Percentiles rank a stretch among this genome's conserved stretches.
Conservation (phyloP, 2,797 vertebrate species). For the Acanthurus leucopareius region DNA sequence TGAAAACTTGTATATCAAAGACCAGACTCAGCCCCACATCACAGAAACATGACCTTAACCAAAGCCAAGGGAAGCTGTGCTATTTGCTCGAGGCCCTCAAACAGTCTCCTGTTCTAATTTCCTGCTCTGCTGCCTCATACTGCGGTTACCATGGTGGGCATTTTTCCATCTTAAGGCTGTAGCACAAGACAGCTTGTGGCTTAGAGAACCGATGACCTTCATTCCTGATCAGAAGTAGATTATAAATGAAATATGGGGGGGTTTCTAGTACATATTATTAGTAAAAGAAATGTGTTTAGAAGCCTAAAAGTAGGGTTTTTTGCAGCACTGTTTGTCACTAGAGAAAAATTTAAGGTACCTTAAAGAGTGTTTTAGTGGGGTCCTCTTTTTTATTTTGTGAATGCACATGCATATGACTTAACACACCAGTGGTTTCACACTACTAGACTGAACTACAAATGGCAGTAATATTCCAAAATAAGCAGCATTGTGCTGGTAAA, state of each 20-base stretch:
- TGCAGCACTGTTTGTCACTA: no score
- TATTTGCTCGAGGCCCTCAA: constrained; percentile 5
- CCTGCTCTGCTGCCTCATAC: constrained; percentile 46
- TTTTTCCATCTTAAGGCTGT: constrained; percentile 42
- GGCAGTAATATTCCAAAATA: no score
- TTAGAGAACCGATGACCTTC: constrained; percentile 8
- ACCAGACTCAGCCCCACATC: background rate
- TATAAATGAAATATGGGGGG: background rate
- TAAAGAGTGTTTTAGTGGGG: no score
- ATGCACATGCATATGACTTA: no score
- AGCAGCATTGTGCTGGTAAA: no score
- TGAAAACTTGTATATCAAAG: background rate
- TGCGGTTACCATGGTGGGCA: constrained; percentile 50
- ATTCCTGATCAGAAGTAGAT: constrained; percentile 1
- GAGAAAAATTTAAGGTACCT: no score
- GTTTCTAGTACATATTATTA: background rate
- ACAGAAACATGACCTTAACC: constrained; percentile 17
- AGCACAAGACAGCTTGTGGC: background rate
- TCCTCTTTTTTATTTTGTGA: no score
- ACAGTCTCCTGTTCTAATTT: constrained; percentile 30
- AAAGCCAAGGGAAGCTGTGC: constrained; percentile 1
- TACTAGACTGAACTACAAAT: no score
- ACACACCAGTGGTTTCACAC: no score
- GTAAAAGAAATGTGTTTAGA: background rate
- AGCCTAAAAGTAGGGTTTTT: no score